Conservation (phyloP, 2,888 invertebrate genomes). For the Cacoxenus indagator region DNA sequence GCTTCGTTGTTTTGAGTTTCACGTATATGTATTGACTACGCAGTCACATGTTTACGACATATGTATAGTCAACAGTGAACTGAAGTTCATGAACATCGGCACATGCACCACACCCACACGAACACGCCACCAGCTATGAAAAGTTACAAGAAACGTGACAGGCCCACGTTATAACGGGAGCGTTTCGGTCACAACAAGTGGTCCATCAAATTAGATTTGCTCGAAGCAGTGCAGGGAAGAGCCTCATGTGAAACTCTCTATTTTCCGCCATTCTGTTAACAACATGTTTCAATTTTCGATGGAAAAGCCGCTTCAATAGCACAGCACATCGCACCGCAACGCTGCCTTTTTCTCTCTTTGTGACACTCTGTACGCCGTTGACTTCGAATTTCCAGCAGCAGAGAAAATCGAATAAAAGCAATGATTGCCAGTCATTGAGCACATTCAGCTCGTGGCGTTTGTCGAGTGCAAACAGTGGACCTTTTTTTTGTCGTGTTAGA, state of each 20-base stretch:
- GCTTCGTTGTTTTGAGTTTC: not conserved
- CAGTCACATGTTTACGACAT: not conserved
- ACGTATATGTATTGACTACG: too few relatives aligned
- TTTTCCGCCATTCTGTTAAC: not conserved
- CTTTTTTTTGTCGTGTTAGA: too few relatives aligned
- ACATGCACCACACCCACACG: not conserved
- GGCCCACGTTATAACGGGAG: not conserved
- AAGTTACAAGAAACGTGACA: not conserved
- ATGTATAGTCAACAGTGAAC: not conserved
- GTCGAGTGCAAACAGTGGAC: not conserved
- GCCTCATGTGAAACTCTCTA: not conserved
- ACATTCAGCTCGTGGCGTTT: not conserved
- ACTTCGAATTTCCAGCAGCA: not conserved
- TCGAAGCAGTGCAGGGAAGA: not conserved
- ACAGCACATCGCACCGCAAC: not conserved
- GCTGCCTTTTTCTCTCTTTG: not conserved
- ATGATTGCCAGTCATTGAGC: not conserved
- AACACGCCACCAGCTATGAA: not conserved
- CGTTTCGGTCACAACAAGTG: slow-evolving; percentile 1
- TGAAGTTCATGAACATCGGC: not conserved
- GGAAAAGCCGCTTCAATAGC: too few relatives aligned
- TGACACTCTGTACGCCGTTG: not conserved
- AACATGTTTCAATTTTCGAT: not conserved
- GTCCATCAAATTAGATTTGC: not conserved
- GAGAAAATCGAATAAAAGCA: slow-evolving; percentile 1